A percentile compares a stretch with the other conserved stretches of the same genome.
phyloP scores from a whole-genome alignment of 2,888 invertebrate species.

The Invenusta paracnida region DNA sequence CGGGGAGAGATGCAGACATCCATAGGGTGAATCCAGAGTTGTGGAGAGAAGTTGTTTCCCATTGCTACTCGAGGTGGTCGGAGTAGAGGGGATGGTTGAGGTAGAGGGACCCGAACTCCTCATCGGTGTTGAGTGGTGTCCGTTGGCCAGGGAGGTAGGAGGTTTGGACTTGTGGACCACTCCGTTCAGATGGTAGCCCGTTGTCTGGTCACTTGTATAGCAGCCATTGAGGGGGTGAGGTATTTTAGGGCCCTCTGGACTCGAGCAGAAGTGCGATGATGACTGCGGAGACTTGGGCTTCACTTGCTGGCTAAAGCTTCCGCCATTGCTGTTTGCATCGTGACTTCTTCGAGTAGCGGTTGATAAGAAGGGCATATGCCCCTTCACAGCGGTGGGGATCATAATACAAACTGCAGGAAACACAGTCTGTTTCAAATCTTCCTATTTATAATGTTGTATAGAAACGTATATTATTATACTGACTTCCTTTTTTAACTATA shows the following conservation, averaged over 20 bases:
- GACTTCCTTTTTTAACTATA: too few species aligned
- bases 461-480: too few species aligned
- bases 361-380: background rate
- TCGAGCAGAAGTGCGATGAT: too few species aligned
- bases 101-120: too few species aligned
- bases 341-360: background rate
- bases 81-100: background rate
- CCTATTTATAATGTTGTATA: too few species aligned
- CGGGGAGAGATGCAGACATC: background rate
- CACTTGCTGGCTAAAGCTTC: too few species aligned
- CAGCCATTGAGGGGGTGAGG: background rate
- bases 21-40: background rate
- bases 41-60: background rate
- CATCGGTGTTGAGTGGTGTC: background rate
- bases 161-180: background rate
- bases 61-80: background rate
- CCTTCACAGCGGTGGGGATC: background rate
- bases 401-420: too few species aligned
- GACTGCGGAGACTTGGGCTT: background rate
- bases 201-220: background rate
- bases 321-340: background rate
- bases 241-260: too few species aligned
- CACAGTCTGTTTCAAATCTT: too few species aligned
- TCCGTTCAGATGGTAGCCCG: background rate
- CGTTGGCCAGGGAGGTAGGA: background rate